Conservation (phyloP, 2,888 invertebrate genomes). For the Nomada lathburiana region DNA sequence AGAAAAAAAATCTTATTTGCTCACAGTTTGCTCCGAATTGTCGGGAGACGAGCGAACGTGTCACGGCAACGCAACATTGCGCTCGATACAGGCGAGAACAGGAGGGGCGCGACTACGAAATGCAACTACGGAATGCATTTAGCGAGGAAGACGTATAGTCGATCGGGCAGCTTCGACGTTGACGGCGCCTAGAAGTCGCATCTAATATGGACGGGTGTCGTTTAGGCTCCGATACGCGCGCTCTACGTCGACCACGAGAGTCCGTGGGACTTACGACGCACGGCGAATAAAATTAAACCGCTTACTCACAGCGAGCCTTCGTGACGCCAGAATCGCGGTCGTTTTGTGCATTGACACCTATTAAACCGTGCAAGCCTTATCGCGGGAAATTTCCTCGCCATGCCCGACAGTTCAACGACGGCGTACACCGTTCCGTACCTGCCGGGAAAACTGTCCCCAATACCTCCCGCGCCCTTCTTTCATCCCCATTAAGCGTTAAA, state of each 20-base stretch:
- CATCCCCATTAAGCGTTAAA: too few species aligned
- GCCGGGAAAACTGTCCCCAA: too few species aligned
- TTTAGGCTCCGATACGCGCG: constrained; percentile 9
- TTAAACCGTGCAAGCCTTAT: not conserved
- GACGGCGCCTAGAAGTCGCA: constrained; percentile 47
- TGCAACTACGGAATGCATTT: too few species aligned
- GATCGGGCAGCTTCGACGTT: constrained; percentile 23
- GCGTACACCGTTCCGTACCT: too few species aligned
- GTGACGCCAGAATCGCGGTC: constrained; percentile 26
- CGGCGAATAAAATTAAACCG: constrained; percentile 41
- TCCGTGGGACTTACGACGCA: constrained; percentile 15
- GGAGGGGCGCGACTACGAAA: too few species aligned
- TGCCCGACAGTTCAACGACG: too few species aligned
- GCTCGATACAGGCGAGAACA: too few species aligned
- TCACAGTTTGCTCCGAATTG: too few species aligned
- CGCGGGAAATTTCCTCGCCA: not conserved
- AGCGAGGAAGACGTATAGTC: not conserved
- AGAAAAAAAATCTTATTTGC: too few species aligned
- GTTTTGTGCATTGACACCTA: constrained; percentile 15
- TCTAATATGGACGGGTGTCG: constrained; percentile 45
- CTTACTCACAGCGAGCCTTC: constrained; percentile 15
- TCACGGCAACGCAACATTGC: too few species aligned
- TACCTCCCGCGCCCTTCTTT: too few species aligned
- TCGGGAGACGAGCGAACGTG: too few species aligned
- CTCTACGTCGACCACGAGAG: not conserved